Conservation (phyloP, 2,797 vertebrate genomes). For the Sitta carolinensis region DNA sequence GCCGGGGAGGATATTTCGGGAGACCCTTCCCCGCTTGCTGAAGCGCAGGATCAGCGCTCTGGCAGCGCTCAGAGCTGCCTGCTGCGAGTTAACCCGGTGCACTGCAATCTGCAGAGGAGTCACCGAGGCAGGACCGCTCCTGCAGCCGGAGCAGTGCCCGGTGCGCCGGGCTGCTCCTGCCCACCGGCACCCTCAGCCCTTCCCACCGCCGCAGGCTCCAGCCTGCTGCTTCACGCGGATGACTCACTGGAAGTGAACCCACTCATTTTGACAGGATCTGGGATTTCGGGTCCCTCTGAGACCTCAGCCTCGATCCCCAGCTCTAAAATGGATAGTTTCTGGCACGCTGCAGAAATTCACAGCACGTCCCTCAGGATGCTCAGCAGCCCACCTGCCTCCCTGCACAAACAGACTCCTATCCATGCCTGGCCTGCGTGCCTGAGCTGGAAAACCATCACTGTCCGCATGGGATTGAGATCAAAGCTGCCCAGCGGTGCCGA, state of each 20-base stretch:
- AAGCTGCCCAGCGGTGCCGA: background rate
- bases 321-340: background rate
- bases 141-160: fast-evolving
- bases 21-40: background rate
- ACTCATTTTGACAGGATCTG: background rate
- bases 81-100: fast-evolving
- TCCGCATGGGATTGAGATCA: background rate
- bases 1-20: background rate
- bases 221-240: fast-evolving
- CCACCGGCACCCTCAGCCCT: background rate
- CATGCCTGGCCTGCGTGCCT: fast-evolving
- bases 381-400: background rate
- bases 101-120: fast-evolving
- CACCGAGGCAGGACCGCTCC: background rate
- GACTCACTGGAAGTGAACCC: background rate
- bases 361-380: fast-evolving
- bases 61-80: background rate
- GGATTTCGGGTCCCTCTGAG: background rate
- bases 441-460: fast-evolving
- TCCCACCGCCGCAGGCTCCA: background rate
- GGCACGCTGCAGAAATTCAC: fast-evolving
- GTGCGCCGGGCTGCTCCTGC: fast-evolving
- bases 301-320: background rate
- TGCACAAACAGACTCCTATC: fast-evolving
- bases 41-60: fast-evolving